Evolutionary conservation across 2,888 invertebrate species (phyloP).

Genomic region (Myopa testacea): DNA sequence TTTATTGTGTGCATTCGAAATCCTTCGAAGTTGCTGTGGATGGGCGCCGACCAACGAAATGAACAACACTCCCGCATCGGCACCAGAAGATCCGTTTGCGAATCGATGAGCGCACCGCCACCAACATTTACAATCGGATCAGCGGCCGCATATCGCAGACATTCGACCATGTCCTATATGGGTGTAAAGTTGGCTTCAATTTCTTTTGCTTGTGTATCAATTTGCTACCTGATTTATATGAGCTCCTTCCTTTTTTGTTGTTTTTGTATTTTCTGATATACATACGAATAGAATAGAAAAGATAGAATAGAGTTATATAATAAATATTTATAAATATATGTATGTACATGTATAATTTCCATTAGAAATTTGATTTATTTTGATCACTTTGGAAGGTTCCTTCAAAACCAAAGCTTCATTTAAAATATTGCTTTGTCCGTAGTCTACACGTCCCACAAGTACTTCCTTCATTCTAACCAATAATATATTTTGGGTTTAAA

Average conservation of each 20-base stretch:
- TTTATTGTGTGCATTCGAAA: constrained; percentile 8
- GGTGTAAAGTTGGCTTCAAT: constrained; percentile 62
- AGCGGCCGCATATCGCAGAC: constrained; percentile 58
- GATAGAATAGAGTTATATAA: background rate
- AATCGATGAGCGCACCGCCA: constrained; percentile 62
- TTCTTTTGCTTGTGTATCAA: constrained; percentile 9
- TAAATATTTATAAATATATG: background rate
- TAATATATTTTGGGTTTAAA: too few relatives aligned
- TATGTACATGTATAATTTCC: background rate
- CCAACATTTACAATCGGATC: constrained; percentile 55
- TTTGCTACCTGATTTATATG: background rate
- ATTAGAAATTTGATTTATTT: background rate
- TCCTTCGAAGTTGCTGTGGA: constrained; percentile 62
- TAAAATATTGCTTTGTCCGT: too few relatives aligned
- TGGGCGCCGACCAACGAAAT: constrained; percentile 60
- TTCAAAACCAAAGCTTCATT: too few relatives aligned
- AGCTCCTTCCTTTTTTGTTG: background rate
- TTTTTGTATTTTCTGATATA: background rate
- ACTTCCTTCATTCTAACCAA: too few relatives aligned
- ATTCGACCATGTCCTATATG: constrained; percentile 67
- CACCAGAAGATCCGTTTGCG: constrained; percentile 61
- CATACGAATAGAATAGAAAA: background rate
- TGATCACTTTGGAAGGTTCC: background rate
- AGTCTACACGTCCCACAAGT: too few relatives aligned
- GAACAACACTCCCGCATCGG: constrained; percentile 52